Evolutionary conservation across 2,888 invertebrate genomes (phyloP), one percentile per base, ranked within the genome.

Genomic region (Trilocha varians): DNA sequence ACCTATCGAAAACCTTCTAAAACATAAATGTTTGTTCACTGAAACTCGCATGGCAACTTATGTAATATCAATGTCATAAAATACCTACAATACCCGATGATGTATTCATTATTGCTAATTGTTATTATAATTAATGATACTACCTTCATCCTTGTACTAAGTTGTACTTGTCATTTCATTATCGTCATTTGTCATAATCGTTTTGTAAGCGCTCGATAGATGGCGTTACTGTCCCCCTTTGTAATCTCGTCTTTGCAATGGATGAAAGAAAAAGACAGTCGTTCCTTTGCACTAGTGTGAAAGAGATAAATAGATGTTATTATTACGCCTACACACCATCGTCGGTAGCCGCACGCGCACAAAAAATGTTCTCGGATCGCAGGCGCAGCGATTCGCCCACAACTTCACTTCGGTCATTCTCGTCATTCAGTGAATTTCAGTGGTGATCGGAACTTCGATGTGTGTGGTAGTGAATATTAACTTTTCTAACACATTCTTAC

Each of bases 391-490:
- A 75, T 79, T 84, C 85, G 75, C 80, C 79, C 77, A 83, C 83
- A 82, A 85, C 84, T 85, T 85, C 85, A 84, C 75, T 77, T 69
- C 82, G 80, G 76, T 83, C 71, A 78, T 78, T 75, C 79, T 70
- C 78, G 77, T 78, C 78, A 78, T 79, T 79, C 78, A 85, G 85
- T 85, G 78, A 79, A 78, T 77, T 79, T 79, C 78, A 85, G 85
- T 85, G 78, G 79, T 84, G 79, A 76, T 78, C 77, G 74, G 75
- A 83, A 74, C 83, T 68, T 78, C 72, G 78, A 78, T 80, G 84
- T 82, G 85, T 79, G 85, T 79, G 83, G 84, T 77, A 80, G 85
- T 86, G 85, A 73, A 78, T 78, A 72, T 76, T 84, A 85, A 85
- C 83, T 78, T 76, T 72, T 82, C 82, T 86, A 86, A 86, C 85